These are phyloP conservation scores for Ranitomeya imitator DNA, from an alignment of 2,113 vertebrate genomes.

Conservation along the genomic window DNA sequence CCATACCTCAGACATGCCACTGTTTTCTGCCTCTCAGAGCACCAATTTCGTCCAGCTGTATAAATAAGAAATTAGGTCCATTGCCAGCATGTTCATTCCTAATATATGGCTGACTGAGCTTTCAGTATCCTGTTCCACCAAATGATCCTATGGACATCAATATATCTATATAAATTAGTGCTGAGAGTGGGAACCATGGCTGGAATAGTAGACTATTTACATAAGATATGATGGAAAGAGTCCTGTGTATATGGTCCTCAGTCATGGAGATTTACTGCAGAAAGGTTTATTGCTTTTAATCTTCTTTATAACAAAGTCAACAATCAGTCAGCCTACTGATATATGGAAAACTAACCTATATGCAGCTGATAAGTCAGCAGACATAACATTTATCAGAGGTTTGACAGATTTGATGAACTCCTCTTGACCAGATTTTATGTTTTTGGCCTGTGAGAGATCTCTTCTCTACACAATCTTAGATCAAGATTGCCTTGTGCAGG, in stretches of 20 bases:
- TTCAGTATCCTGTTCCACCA: background rate
- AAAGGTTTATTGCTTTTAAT: background rate
- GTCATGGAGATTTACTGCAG: background rate
- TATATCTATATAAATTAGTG: background rate
- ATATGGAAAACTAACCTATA: no score
- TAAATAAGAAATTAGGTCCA: background rate
- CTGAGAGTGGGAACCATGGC: background rate
- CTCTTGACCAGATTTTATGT: no score
- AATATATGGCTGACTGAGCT: background rate
- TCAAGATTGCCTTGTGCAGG: no score
- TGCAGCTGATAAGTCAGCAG: background rate
- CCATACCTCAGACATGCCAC: conserved; percentile 2
- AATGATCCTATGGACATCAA: background rate
- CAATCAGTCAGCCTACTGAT: background rate
- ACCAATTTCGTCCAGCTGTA: conserved; percentile 2
- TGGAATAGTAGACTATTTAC: background rate
- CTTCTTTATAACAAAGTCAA: background rate
- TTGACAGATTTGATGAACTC: no score
- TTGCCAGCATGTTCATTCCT: background rate
- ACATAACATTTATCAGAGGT: no score
- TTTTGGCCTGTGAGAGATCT: no score
- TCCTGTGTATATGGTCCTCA: background rate
- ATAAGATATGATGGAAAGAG: background rate
- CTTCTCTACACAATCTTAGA: no score
- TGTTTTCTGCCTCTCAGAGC: background rate